A percentile compares a stretch with the other conserved stretches of the same genome.
Evolutionary conservation across 2,888 invertebrate species (phyloP).

Genomic region (Smittia sp.): DNA sequence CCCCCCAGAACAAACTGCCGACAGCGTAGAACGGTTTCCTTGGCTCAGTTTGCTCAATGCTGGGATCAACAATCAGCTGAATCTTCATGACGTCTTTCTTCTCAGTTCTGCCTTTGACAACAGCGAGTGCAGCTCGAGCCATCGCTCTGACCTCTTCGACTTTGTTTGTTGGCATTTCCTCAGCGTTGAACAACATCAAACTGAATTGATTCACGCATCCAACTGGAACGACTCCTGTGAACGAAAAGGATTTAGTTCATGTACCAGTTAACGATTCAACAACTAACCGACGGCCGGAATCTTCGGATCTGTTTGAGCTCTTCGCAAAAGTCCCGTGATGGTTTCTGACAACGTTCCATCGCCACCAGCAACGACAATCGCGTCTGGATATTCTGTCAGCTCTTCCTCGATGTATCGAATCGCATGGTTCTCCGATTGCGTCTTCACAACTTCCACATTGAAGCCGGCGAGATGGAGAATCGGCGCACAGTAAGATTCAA

Average conservation of each 20-base stretch:
- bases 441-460: constrained; percentile 70
- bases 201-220: constrained; percentile 77
- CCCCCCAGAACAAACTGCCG: constrained; percentile 79
- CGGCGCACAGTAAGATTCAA: constrained; percentile 66
- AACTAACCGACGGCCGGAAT: neutral
- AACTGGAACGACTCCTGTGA: constrained; percentile 79
- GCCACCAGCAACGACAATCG: constrained; percentile 89
- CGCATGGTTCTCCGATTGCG: constrained; percentile 85
- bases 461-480: constrained; percentile 88
- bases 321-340: constrained; percentile 57
- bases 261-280: constrained; percentile 58
- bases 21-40: constrained; percentile 77
- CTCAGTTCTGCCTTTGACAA: constrained; percentile 69
- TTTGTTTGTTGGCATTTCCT: constrained; percentile 53
- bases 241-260: constrained; percentile 61
- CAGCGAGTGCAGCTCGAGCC: constrained; percentile 78
- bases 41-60: constrained; percentile 47
- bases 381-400: constrained; percentile 73
- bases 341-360: constrained; percentile 93
- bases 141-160: constrained; percentile 63
- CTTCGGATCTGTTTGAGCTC: neutral
- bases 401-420: constrained; percentile 73
- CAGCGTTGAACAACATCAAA: constrained; percentile 59
- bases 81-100: constrained; percentile 80
- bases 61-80: constrained; percentile 58